Evolutionary conservation across 1,140 invertebrate genomes (phyloP), one percentile per base, ranked within the genome.

Genomic region (Sitobion miscanthi): DNA sequence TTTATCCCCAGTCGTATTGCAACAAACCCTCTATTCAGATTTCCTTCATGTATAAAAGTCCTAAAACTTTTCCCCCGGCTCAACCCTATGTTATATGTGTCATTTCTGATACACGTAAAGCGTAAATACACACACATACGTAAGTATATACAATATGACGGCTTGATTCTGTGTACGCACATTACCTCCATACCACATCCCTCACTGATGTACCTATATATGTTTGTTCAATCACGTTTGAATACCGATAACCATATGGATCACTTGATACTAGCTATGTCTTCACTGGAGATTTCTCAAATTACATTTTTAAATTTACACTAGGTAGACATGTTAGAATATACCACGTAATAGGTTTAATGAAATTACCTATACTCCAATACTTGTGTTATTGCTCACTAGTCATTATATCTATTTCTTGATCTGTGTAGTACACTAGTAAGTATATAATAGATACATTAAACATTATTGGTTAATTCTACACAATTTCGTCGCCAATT

Each of bases 1-100:
- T 57, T 90, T 90, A 57, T 90, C 52, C 35, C 54, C 89, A 25
- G 52, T 42, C 52, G 52, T 57, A 57, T 38, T 21, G 14, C 14
- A 30, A 45, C 89, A 42, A 90, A 90, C 89, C 89, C 89, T 90
- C 54, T 45, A 62, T 62, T 90, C 89, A 90, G 89, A 90, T 90
- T 90, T 90, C 49, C 49, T 89, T 9, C 87, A 35, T 49, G 5
- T 47, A 6, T 52, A 21, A n/a, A 42, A 35, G 6, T 7, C 54
- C 38, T 38, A 42, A 62, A 90, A 90, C 38, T 90, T 62, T 57
- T 45, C 89, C 30, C 52, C 14, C 88, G 35, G 20, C 23, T 38
- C 52, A 52, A 88, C 49, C 47, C 47, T 9, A n/a, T n/a, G 62
- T 69, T 69, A 69, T 30, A 49, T n/a, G 49, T 90, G 52, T 57